phyloP scores from a whole-genome alignment of 2,888 invertebrate genomes.

The Tetragnatha montana region DNA sequence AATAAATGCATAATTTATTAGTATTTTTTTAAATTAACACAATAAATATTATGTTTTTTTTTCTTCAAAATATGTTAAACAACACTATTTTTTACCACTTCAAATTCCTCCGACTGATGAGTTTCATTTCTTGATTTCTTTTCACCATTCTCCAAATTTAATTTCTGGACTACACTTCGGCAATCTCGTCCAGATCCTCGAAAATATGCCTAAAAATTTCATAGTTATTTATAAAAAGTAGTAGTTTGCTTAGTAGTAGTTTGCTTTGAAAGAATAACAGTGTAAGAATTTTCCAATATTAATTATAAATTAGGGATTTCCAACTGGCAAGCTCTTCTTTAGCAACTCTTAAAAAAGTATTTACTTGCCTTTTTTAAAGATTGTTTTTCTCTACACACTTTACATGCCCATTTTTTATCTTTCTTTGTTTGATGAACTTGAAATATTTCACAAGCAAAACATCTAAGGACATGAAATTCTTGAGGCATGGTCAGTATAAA shows the following conservation, averaged over 20 bases:
- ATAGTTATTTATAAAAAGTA: neutral
- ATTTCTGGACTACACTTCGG: conserved; percentile 37
- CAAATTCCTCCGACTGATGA: neutral
- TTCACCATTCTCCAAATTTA: conserved; percentile 32
- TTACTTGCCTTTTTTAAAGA: conserved; percentile 23
- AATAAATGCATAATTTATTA: neutral
- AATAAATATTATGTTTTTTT: neutral
- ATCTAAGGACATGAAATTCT: conserved; percentile 49
- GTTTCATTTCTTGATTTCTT: neutral
- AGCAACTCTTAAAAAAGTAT: neutral
- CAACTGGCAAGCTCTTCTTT: neutral
- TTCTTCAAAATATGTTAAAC: neutral
- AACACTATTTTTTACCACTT: neutral
- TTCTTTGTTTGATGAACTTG: conserved; percentile 58
- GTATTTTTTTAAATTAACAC: neutral
- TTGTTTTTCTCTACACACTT: conserved; percentile 54
- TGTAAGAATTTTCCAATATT: neutral
- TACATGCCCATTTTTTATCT: conserved; percentile 50
- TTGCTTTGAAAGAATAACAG: neutral
- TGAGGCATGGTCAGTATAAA: conserved; percentile 37
- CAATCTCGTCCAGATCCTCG: conserved; percentile 50
- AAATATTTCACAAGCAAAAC: conserved; percentile 57
- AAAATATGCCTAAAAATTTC: conserved; percentile 30
- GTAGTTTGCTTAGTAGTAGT: neutral
- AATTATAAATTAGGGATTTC: neutral